Conservation (phyloP, 1,140 invertebrate species). For the Drosophila azteca region DNA sequence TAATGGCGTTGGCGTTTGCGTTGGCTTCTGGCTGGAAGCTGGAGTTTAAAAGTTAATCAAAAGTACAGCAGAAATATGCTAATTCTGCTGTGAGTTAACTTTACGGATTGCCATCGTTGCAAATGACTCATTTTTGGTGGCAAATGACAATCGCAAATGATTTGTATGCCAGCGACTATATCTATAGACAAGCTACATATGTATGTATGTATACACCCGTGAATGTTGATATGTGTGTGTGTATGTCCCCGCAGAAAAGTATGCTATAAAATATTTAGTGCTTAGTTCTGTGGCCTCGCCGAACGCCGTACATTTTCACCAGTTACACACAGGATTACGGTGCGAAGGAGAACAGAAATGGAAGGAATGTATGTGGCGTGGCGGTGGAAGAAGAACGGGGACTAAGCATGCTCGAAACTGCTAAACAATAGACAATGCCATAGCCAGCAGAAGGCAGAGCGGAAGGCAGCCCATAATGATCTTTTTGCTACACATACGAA, state of each 20-base stretch:
- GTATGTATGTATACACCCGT: background rate
- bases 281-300: constrained; percentile 59
- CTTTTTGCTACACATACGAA: constrained; percentile 61
- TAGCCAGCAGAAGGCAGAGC: constrained; percentile 10
- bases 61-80: constrained; percentile 1
- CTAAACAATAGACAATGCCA: constrained; percentile 63
- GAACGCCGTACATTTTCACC: constrained; percentile 19
- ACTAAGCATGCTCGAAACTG: constrained; percentile 74
- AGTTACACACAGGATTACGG: constrained; percentile 23
- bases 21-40: constrained; percentile 1
- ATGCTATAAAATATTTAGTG: constrained; percentile 76
- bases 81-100: constrained; percentile 4
- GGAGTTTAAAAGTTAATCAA: constrained; percentile 44
- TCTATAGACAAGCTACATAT: no score
- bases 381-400: constrained; percentile 45
- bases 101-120: background rate
- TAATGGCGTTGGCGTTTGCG: constrained; percentile 39
- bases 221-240: constrained; percentile 4
- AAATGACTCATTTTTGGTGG: constrained; percentile 19
- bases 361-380: constrained; percentile 13
- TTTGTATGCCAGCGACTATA: no score
- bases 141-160: constrained; percentile 5
- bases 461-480: constrained; percentile 54
- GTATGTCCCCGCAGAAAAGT: constrained; percentile 30
- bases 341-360: constrained; percentile 15